Evolutionary conservation across 2,797 vertebrate species (phyloP), one percentile per base, ranked within the genome.

Genomic region (Cyprinella venusta): DNA sequence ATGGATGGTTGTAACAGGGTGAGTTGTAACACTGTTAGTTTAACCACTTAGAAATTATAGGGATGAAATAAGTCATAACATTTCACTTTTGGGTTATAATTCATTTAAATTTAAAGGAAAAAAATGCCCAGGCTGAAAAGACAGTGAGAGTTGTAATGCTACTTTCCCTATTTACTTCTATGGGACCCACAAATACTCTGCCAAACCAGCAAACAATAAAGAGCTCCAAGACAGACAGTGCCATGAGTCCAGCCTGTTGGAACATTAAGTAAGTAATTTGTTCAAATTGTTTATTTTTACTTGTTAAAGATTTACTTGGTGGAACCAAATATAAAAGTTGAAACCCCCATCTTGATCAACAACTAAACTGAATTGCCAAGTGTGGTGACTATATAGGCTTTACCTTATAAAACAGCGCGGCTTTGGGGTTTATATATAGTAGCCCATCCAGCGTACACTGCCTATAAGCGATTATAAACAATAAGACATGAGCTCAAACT

Each of bases 141-240:
- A 36, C 8, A 6, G 10, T 10, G 12, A 74, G 12, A 12, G 19
- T 3, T 54, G 50, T 38, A 74, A 13, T 50, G 45, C 45, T 36
- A n/a, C n/a, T 68, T 79, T 16, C 19, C 30, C 19, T 80, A 1
- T 69, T 70, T 80, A 59, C 52, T 45, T 71, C 79, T 42, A 26
- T 52, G 59, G 64, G 42, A 26, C n/a, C 42, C 77, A 79, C 45
- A 68, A 68, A 54, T 19, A 80, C 9, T 69, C 45, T 69, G 63
- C 67, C 78, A 45, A 68, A 68, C 33, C 36, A 54, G 6, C 50
- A n/a, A n/a, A 80, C 74, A 59, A 76, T 76, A 76, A 59, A 59
- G 72, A 59, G 21, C 21, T n/a, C 19, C 48, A 36, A 76, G 19
- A 56, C 33, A 76, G 19, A 56, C 33, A 36, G 19, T 75, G 30